Evolutionary conservation across 2,113 vertebrate genomes (phyloP), one percentile per base, ranked within the genome.

Genomic region (Ammospiza caudacuta): DNA sequence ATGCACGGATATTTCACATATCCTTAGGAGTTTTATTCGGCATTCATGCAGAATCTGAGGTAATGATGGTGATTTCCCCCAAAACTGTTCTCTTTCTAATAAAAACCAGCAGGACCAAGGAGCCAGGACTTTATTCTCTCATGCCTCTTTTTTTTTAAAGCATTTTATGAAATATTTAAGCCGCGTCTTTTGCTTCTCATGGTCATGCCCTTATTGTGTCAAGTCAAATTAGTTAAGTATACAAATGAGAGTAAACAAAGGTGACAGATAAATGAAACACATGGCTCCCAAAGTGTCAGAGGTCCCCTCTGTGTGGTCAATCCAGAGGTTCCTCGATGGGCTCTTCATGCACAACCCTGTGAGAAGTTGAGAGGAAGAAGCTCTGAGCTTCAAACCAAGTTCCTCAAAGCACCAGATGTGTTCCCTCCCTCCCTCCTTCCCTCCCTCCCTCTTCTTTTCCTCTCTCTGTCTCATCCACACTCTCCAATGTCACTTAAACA

Each of bases 151-250:
- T 49, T 76, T 82, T 79, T 62, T 52, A 10, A 84, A 89, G 49
- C 75, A 91, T 93, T 90, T 96, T 86, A 98, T 98, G 70, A 98
- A 98, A 98, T 98, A 98, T 98, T 98, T 98, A 97, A 97, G 97
- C 93, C 54, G 89, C 31, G 82, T 83, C 96, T 96, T 98, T 96
- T 97, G 78, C 94, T 96, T 96, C 95, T 97, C 90, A 77, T 96
- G 95, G 96, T 83, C 92, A 67, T 98, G 97, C 80, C 96, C 98
- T 98, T 97, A 98, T 98, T 98, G 97, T 98, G 98, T 98, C 98
- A 98, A 96, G 90, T 95, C 93, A 94, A 90, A 98, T 98, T 97
- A 98, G 97, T 96, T 94, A 97, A 96, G 91, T 92, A 95, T 79
- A 97, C 91, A 98, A 97, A 96, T 96, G 73, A 82, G 89, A 96